Percentiles rank a stretch among this genome's conserved stretches.
Evolutionary conservation across 1,140 invertebrate genomes (phyloP).

Genomic region (Ips nitidus): DNA sequence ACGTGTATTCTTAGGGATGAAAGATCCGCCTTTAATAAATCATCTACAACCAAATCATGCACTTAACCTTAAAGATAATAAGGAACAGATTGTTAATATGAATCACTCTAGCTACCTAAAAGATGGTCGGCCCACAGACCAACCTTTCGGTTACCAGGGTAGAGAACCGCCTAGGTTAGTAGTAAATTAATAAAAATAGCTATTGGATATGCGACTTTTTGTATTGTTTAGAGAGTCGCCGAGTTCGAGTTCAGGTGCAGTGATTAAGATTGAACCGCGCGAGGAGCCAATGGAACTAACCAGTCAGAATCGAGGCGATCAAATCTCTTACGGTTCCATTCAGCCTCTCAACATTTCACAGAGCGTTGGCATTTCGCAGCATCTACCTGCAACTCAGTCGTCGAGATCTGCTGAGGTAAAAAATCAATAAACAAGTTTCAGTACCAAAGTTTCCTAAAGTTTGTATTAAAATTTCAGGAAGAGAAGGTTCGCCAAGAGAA

Average conservation of each 20-base stretch:
- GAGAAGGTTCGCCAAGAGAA: conserved; percentile 51
- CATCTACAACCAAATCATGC: conserved; percentile 40
- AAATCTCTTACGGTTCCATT: conserved; percentile 50
- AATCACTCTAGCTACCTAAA: conserved; percentile 41
- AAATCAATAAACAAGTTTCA: background rate
- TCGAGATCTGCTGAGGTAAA: conserved; percentile 39
- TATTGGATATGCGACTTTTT: too few species aligned
- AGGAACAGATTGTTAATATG: conserved; percentile 45
- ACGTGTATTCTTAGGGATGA: conserved; percentile 26
- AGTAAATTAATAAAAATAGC: background rate
- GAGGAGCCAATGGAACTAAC: conserved; percentile 61
- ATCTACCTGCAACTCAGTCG: conserved; percentile 45
- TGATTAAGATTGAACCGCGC: conserved; percentile 61
- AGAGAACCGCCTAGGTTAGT: conserved; percentile 23
- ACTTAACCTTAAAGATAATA: conserved; percentile 43
- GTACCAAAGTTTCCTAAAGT: background rate
- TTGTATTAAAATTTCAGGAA: conserved; percentile 34
- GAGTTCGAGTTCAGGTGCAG: conserved; percentile 21
- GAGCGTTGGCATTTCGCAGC: conserved; percentile 46
- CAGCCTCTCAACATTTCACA: conserved; percentile 54
- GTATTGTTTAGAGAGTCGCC: conserved; percentile 6
- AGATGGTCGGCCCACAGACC: conserved; percentile 37
- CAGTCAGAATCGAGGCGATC: conserved; percentile 47
- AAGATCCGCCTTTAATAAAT: conserved; percentile 43
- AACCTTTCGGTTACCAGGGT: conserved; percentile 35